These are phyloP conservation scores for Alcedo atthis DNA, from an alignment of 2,797 vertebrate species.

Conservation along the genomic window DNA sequence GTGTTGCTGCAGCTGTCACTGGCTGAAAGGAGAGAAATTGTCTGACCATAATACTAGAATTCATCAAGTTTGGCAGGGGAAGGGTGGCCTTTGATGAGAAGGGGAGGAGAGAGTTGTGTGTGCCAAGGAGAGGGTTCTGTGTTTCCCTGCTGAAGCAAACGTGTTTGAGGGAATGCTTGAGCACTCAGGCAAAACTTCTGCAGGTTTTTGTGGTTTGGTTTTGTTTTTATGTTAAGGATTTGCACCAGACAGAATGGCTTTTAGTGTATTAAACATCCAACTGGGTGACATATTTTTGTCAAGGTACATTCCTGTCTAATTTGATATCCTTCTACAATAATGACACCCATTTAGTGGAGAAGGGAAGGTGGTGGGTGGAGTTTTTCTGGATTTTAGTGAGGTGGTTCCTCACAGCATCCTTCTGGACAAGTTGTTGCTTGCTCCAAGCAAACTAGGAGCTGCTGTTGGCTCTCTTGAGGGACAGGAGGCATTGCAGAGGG, in stretches of 20 bases:
- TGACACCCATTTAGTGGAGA: neutral
- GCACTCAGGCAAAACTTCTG: neutral
- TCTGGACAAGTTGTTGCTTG: neutral
- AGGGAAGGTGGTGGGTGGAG: neutral
- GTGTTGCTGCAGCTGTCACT: slow-evolving; percentile 64
- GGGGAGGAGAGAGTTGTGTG: neutral
- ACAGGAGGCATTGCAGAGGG: neutral
- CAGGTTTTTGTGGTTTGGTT: neutral
- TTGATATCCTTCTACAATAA: neutral
- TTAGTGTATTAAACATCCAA: neutral
- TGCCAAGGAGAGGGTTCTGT: neutral
- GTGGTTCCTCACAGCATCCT: neutral
- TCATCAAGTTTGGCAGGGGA: slow-evolving; percentile 39
- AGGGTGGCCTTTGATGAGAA: neutral
- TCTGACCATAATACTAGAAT: slow-evolving; percentile 47
- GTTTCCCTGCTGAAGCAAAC: slow-evolving; percentile 2
- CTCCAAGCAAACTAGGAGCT: neutral
- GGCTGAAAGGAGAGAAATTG: slow-evolving; percentile 41
- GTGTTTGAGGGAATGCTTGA: slow-evolving; percentile 7
- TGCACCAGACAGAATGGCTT: neutral
- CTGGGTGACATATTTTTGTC: neutral
- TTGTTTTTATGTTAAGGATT: neutral
- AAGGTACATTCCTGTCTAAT: neutral
- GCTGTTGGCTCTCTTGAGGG: neutral
- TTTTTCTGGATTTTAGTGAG: neutral